A percentile compares a stretch with the other conserved stretches of the same genome.
Conservation (phyloP, 1,140 invertebrate species). For the Orchestia grillus region DNA sequence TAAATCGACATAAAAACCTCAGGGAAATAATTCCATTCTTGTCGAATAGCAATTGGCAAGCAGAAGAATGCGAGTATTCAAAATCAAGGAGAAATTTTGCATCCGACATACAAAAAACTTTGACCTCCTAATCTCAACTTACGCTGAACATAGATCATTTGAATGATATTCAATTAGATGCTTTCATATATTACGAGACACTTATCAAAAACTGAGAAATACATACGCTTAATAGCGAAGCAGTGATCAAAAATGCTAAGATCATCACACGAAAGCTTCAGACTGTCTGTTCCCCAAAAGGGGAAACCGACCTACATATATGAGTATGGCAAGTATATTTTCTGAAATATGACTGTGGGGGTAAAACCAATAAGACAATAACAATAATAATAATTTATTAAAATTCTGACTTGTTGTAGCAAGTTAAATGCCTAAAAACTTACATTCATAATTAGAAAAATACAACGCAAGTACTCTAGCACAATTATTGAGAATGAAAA, state of each 20-base stretch:
- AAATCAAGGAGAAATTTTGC: neutral
- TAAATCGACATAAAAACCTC: neutral
- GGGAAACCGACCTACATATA: too few relatives aligned
- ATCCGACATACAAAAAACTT: neutral
- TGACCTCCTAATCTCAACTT: neutral
- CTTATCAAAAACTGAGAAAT: neutral
- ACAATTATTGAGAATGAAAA: neutral
- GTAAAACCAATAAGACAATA: too few relatives aligned
- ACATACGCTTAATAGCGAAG: neutral
- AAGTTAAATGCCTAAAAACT: neutral
- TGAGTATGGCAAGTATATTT: too few relatives aligned
- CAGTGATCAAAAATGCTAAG: neutral
- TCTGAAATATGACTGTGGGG: too few relatives aligned
- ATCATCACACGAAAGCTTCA: neutral
- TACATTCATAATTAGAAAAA: neutral
- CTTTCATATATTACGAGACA: neutral
- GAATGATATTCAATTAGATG: neutral
- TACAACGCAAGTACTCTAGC: neutral
- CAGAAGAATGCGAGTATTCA: neutral
- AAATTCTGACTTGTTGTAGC: neutral
- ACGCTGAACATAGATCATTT: neutral
- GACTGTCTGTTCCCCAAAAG: too few relatives aligned
- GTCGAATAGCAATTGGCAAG: neutral
- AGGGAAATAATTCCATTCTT: neutral
- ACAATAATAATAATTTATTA: too few relatives aligned